Evolutionary conservation across 2,113 vertebrate genomes (phyloP), one percentile per base, ranked within the genome.

Genomic region (Oplegnathus fasciatus): DNA sequence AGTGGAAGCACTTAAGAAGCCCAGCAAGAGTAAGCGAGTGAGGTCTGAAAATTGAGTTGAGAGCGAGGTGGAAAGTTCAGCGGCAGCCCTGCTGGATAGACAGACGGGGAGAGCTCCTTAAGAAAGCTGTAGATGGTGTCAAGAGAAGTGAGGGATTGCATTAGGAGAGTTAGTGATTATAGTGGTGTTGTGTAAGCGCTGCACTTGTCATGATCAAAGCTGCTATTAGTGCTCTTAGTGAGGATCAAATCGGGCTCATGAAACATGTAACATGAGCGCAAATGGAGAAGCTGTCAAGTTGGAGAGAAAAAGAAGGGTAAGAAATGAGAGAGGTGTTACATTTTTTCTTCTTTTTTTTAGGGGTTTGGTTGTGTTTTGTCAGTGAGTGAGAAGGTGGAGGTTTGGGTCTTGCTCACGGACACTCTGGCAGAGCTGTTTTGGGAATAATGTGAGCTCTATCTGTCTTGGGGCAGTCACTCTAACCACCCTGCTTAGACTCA

Each of bases 191-290:
- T 66, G 46, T 80, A 75, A 91, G 89, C 82, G 88, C 83, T 76
- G 84, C 80, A 71, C 87, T 90, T 91, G 76, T 90, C 87, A 83
- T 77, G 68, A 90, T 91, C 85, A 88, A 89, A 91, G 91, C 87
- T 77, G 78, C 80, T 88, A 74, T 92, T 90, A 89, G 71, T 82
- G 66, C 70, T 87, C 73, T 86, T 55, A 55, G 79, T 34, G 22
- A 86, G 61, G 54, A 80, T 91, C 89, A 86, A 82, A 85, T 80
- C 4, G 2, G 37, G 52, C 60, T 86, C 60, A 67, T 82, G 69
- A 86, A 73, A 64, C 79, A 34, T 71, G 77, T 79, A 85, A 72
- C 69, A 78, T 74, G 69, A 87, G 79, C 4, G 1, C n/a, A 62
- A 74, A 62, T 44, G 69, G 80, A 82, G 55, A 44, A 61, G 71